These are phyloP conservation scores for Parotocinclus haroldoi DNA, from an alignment of 2,797 vertebrate genomes.

Conservation along the genomic window DNA sequence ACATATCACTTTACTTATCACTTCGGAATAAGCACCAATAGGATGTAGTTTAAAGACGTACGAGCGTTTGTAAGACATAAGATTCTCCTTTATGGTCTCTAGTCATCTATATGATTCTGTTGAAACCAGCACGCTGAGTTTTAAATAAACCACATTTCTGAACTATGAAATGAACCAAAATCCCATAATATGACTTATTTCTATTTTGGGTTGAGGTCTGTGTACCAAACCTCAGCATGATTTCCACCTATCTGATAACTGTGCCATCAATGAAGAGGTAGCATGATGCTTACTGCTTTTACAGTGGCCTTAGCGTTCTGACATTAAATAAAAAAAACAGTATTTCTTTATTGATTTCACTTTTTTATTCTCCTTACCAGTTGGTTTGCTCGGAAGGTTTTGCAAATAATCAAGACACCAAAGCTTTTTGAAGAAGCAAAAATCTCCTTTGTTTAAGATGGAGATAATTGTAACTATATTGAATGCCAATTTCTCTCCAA, in stretches of 20 bases:
- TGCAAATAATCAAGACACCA: too few species aligned
- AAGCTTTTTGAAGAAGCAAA: too few species aligned
- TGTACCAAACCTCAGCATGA: slow-evolving; percentile 44
- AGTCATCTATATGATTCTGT: background rate
- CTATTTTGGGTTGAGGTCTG: slow-evolving; percentile 53
- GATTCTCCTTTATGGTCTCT: too few species aligned
- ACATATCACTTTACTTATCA: too few species aligned
- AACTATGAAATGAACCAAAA: slow-evolving; percentile 9
- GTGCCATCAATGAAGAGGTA: slow-evolving; percentile 58
- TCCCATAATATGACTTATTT: slow-evolving; percentile 29
- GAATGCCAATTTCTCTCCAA: too few species aligned
- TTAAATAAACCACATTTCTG: slow-evolving; percentile 3
- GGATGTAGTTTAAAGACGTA: background rate
- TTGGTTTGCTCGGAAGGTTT: too few species aligned
- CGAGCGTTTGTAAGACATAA: too few species aligned
- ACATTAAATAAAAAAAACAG: background rate
- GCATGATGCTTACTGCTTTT: slow-evolving; percentile 32
- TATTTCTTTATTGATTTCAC: too few species aligned
- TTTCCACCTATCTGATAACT: slow-evolving; percentile 62
- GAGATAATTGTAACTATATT: too few species aligned
- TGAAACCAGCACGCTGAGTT: too few species aligned
- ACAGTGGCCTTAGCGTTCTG: slow-evolving; percentile 23
- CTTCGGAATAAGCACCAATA: background rate
- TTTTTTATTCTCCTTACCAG: too few species aligned
- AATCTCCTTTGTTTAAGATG: too few species aligned